Evolutionary conservation across 2,888 invertebrate genomes (phyloP), one percentile per base, ranked within the genome.

Genomic region (Sussaba pulchella): DNA sequence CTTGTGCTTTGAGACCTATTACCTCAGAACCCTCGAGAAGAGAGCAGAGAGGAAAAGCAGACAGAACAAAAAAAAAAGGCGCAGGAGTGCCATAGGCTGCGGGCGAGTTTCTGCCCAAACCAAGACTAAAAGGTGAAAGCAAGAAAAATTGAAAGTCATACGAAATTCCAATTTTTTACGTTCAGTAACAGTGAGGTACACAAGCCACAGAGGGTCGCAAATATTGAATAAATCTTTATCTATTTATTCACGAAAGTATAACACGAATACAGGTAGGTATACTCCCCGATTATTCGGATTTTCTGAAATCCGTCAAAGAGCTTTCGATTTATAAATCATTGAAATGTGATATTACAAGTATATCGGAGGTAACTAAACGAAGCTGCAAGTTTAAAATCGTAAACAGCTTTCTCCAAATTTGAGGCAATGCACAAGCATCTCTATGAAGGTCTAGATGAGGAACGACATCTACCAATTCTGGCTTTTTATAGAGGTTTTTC

Each of bases 1-100:
- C 67, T 67, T 63, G 72, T 73, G 50, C 54, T 75, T 67, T 52
- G 43, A 36, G 66, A 71, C 21, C 31, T 41, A 24, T 59, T 71
- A 45, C 10, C 57, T 57, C 54, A 3, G 31, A 41, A 57, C 43
- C 50, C 66, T 52, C 39, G 21, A 57, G 14, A 66, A 36, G 50
- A 69, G 54, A 41, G 54, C 67, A 41, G 14, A 31, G 54, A 31
- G 54, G 31, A 9, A n/a, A 14, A 54, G 54, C 26, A 54, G 57
- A 36, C 57, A 8, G 57, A 36, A 14, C n/a, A 14, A 14, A 31
- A 17, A 14, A 31, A n/a, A 57, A 57, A 57, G 39, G 39, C 45
- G 63, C 21, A 47, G 50, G 41, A 36, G 39, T 52, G 24, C 26
- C 21, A 14, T 50, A 14, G 45, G 26, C 24, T 57, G n/a, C 47